A percentile compares a stretch with the other conserved stretches of the same genome.
These are phyloP conservation scores for Agonopterix heracliana DNA, from an alignment of 2,888 invertebrate genomes.

Conservation along the genomic window DNA sequence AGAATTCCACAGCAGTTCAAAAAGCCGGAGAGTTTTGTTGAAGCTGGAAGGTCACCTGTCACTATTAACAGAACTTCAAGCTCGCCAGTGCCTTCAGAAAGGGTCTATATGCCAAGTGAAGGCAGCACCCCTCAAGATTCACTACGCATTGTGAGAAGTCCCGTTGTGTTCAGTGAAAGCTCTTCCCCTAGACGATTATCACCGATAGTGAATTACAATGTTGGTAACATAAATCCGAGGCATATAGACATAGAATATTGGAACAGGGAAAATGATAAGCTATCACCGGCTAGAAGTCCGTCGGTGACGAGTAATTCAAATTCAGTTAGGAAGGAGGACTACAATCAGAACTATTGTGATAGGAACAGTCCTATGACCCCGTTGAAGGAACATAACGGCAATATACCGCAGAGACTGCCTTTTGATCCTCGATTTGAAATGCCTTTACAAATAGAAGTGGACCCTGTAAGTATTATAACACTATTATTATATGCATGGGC, in stretches of 20 bases:
- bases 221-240: conserved; percentile 72
- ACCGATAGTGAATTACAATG: conserved; percentile 66
- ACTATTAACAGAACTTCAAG: conserved; percentile 49
- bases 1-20: conserved; percentile 54
- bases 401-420: conserved; percentile 38
- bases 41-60: conserved; percentile 40
- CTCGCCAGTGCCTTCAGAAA: conserved; percentile 45
- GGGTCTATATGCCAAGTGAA: conserved; percentile 30
- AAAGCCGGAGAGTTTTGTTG: conserved; percentile 31
- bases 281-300: conserved; percentile 49
- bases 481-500: not conserved
- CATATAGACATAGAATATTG: conserved; percentile 67
- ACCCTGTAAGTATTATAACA: conserved; percentile 76
- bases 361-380: conserved; percentile 58
- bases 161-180: conserved; percentile 61
- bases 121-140: conserved; percentile 54
- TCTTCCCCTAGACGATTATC: conserved; percentile 63
- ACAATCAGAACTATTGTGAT: conserved; percentile 63
- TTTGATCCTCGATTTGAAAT: conserved; percentile 58
- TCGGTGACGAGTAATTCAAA: conserved; percentile 48
- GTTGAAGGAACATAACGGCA: conserved; percentile 57
- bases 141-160: conserved; percentile 48
- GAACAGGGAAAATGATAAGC: conserved; percentile 52
- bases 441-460: conserved; percentile 80
- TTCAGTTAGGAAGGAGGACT: conserved; percentile 55